Percentiles rank a stretch among this genome's conserved stretches.
phyloP scores from a whole-genome alignment of 2,797 vertebrate species.

The Gadopsis bispinosus region DNA sequence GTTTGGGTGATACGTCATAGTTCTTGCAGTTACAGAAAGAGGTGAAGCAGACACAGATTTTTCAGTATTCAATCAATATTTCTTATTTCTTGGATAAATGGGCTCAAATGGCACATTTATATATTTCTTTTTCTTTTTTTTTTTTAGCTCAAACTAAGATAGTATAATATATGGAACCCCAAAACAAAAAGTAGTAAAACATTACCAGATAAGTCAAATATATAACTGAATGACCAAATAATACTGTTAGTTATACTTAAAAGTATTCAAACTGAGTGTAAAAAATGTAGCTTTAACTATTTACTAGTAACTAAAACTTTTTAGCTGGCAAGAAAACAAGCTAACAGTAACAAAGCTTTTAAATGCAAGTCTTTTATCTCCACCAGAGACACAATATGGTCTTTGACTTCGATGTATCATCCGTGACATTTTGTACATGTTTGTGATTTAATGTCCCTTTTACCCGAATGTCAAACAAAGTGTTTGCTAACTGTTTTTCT shows the following conservation, averaged over 20 bases:
- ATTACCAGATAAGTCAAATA: not conserved
- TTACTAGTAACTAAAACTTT: too few relatives aligned
- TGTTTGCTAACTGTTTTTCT: too few relatives aligned
- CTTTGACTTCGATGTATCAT: too few relatives aligned
- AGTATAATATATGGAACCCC: not conserved
- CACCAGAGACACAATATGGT: too few relatives aligned
- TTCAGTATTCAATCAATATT: slow-evolving; percentile 27
- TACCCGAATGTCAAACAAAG: too few relatives aligned
- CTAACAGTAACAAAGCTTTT: not conserved
- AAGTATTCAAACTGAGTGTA: not conserved
- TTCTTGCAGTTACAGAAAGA: not conserved
- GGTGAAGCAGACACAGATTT: not conserved
- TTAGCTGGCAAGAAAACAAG: not conserved
- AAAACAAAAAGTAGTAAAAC: not conserved
- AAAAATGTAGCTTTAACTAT: too few relatives aligned
- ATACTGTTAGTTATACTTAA: not conserved
- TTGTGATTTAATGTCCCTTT: too few relatives aligned
- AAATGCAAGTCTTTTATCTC: too few relatives aligned
- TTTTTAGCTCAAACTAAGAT: not conserved
- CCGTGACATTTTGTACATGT: too few relatives aligned
- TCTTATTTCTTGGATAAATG: slow-evolving; percentile 33
- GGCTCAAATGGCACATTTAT: not conserved
- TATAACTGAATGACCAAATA: not conserved
- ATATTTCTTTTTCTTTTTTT: slow-evolving; percentile 11
- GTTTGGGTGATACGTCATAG: not conserved